A percentile compares a stretch with the other conserved stretches of the same genome.
phyloP scores from a whole-genome alignment of 2,888 invertebrate genomes.

The Tipula vernalis region DNA sequence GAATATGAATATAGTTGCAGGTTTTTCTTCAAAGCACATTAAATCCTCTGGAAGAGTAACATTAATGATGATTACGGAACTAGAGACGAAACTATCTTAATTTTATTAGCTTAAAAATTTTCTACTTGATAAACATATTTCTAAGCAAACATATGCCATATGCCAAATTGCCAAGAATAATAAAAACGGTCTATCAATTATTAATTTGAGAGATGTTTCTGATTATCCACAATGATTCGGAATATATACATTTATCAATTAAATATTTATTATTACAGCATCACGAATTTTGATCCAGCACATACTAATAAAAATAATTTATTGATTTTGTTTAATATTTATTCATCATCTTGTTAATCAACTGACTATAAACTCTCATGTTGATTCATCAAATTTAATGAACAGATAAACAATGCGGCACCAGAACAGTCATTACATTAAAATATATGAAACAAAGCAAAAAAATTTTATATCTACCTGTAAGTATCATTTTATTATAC shows the following conservation, averaged over 20 bases:
- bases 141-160: too few relatives aligned
- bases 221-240: background rate
- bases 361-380: background rate
- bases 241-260: background rate
- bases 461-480: background rate
- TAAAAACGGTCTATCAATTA: too few relatives aligned
- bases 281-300: background rate
- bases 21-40: too few relatives aligned
- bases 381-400: background rate
- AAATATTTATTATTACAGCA: background rate
- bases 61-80: too few relatives aligned
- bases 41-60: too few relatives aligned
- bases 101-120: too few relatives aligned
- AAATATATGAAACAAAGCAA: background rate
- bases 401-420: background rate
- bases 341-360: background rate
- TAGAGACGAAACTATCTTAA: too few relatives aligned
- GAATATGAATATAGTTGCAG: too few relatives aligned
- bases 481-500: background rate
- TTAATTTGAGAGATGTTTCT: too few relatives aligned
- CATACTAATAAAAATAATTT: background rate
- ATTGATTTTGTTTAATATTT: background rate
- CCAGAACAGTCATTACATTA: background rate
- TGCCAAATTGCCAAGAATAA: too few relatives aligned
- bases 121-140: too few relatives aligned